phyloP scores from a whole-genome alignment of 1,140 invertebrate genomes.

The Heliconius nattereri region DNA sequence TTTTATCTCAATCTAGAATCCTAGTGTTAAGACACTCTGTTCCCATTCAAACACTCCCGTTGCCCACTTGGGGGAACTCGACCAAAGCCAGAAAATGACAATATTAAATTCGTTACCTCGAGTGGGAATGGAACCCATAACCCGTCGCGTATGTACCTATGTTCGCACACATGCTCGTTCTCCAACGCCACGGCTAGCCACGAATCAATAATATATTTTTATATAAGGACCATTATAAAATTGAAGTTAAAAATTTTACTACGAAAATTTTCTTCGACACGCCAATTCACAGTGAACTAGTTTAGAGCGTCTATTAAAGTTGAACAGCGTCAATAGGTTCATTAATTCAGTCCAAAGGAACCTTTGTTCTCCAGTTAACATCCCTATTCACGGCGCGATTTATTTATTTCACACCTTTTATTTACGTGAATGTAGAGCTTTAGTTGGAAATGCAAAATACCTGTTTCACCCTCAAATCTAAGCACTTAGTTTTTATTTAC shows the following conservation, averaged over 20 bases:
- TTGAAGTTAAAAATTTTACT: neutral
- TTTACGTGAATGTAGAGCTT: neutral
- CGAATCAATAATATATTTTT: no score
- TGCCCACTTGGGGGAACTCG: no score
- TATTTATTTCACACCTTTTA: conserved; percentile 10
- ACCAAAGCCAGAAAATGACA: no score
- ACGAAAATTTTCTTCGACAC: neutral
- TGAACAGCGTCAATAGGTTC: conserved; percentile 13
- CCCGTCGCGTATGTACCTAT: no score
- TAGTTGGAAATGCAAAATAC: neutral
- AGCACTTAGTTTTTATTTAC: neutral
- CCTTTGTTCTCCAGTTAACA: conserved; percentile 18
- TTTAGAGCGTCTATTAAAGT: conserved; percentile 10
- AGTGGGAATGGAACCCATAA: no score
- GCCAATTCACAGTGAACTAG: neutral
- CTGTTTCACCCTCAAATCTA: neutral
- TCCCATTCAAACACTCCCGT: no score
- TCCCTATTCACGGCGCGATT: neutral
- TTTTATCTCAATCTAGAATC: no score
- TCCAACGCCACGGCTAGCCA: no score
- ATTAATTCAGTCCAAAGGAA: conserved; percentile 20
- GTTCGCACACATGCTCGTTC: no score
- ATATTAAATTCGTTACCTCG: no score
- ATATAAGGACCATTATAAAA: neutral
- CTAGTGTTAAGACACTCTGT: no score